phyloP scores from a whole-genome alignment of 2,888 invertebrate species.

The Tineola bisselliella region DNA sequence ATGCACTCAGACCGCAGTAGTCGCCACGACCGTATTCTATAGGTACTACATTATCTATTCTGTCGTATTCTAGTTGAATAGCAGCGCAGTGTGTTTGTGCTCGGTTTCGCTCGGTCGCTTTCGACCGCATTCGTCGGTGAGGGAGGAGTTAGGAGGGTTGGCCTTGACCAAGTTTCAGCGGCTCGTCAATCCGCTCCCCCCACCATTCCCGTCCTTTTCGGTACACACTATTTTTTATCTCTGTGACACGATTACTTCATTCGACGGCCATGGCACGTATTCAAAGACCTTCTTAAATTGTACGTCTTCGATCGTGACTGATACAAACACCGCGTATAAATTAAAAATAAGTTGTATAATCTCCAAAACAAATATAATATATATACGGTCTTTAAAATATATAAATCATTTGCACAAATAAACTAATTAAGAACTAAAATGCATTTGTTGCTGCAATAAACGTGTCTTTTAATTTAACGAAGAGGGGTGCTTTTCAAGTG shows the following conservation, averaged over 20 bases:
- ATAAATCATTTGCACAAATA: no score
- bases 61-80: constrained; percentile 39
- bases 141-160: constrained; percentile 40
- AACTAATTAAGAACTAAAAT: no score
- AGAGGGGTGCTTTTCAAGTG: no score
- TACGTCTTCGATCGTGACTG: constrained; percentile 12
- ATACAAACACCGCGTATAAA: not conserved
- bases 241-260: constrained; percentile 58
- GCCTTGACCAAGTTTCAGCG: constrained; percentile 68
- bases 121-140: constrained; percentile 31
- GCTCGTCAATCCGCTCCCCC: constrained; percentile 55
- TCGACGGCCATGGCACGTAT: constrained; percentile 31
- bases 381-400: no score
- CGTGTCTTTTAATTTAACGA: no score
- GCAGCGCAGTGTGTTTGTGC: constrained; percentile 26
- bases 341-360: no score
- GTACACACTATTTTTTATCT: constrained; percentile 35
- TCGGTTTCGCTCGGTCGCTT: constrained; percentile 40
- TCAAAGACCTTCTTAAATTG: constrained; percentile 13
- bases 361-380: no score
- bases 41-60: constrained; percentile 28
- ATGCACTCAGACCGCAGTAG: not conserved
- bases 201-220: constrained; percentile 62
- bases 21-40: not conserved
- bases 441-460: no score